Evolutionary conservation across 2,113 vertebrate genomes (phyloP).

Genomic region (Ctenomys sociabilis): DNA sequence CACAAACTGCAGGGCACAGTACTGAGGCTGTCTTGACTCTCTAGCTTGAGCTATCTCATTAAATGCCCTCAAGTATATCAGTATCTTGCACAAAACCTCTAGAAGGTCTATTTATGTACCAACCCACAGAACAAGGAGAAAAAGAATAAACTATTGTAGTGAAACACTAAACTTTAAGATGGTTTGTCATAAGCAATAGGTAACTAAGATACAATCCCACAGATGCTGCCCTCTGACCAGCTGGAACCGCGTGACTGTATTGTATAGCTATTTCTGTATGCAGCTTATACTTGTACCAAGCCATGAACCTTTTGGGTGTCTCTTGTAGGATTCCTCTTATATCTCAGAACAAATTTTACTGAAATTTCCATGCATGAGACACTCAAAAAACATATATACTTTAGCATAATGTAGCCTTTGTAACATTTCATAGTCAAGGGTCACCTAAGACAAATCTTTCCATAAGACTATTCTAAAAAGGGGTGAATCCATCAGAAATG

Average conservation of each 20-base stretch:
- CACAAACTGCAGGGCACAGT: not conserved
- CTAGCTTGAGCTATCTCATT: not conserved
- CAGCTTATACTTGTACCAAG: not conserved
- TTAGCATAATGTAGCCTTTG: not conserved
- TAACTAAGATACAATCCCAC: not conserved
- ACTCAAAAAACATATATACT: not conserved
- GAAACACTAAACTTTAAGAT: not conserved
- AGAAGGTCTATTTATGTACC: not conserved
- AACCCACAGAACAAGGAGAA: not conserved
- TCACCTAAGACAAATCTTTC: not conserved
- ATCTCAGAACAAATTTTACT: not conserved
- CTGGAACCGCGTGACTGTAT: not conserved
- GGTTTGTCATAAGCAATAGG: not conserved
- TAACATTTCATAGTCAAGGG: not conserved
- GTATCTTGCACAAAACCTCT: not conserved
- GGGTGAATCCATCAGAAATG: not conserved
- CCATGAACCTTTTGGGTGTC: not conserved
- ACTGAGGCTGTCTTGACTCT: not conserved
- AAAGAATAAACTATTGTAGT: not conserved
- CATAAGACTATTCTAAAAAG: not conserved
- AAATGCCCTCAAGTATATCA: not conserved
- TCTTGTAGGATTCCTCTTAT: not conserved
- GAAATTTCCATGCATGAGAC: not conserved
- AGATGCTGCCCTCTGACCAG: not conserved
- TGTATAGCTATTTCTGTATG: not conserved